Evolutionary conservation across 2,888 invertebrate species (phyloP).

Genomic region (Cantharis rufa): DNA sequence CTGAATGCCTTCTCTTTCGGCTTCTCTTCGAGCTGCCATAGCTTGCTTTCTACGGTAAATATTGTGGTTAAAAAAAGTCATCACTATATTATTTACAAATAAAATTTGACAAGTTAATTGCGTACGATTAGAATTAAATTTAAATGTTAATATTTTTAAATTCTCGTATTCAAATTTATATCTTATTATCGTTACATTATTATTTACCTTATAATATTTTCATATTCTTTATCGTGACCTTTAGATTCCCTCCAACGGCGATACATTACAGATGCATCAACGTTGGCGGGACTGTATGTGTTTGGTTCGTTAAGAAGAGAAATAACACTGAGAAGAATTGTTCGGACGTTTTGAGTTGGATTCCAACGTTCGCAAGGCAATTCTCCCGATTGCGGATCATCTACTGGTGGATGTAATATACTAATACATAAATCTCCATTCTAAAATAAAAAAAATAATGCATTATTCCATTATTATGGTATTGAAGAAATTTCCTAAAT

Average conservation of each 20-base stretch:
- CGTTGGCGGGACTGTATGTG: slow-evolving; percentile 99
- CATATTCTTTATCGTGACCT: slow-evolving; percentile 98
- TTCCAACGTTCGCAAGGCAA: slow-evolving; percentile 99
- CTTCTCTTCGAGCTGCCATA: slow-evolving; percentile 90
- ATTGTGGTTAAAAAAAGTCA: too few relatives aligned
- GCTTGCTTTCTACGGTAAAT: slow-evolving; percentile 84
- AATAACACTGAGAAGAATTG: slow-evolving; percentile 96
- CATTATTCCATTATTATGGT: too few relatives aligned
- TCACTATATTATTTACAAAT: too few relatives aligned
- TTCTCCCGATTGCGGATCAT: slow-evolving; percentile 99
- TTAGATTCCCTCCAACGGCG: slow-evolving; percentile 97
- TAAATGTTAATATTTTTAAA: background rate
- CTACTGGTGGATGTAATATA: slow-evolving; percentile 97
- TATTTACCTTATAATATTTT: slow-evolving; percentile 91
- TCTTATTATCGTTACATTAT: slow-evolving; percentile 25
- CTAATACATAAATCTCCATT: slow-evolving; percentile 99
- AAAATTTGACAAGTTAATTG: too few relatives aligned
- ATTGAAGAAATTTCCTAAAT: too few relatives aligned
- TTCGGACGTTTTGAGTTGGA: slow-evolving; percentile 99
- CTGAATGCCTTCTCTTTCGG: slow-evolving; percentile 94
- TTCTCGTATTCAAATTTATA: background rate
- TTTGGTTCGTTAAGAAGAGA: slow-evolving; percentile 99
- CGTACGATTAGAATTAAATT: too few relatives aligned
- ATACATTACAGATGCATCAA: slow-evolving; percentile 99
- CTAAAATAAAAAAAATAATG: slow-evolving; percentile 57